Conservation (phyloP, 2,113 vertebrate species). For the Leptocoma aspasia region DNA sequence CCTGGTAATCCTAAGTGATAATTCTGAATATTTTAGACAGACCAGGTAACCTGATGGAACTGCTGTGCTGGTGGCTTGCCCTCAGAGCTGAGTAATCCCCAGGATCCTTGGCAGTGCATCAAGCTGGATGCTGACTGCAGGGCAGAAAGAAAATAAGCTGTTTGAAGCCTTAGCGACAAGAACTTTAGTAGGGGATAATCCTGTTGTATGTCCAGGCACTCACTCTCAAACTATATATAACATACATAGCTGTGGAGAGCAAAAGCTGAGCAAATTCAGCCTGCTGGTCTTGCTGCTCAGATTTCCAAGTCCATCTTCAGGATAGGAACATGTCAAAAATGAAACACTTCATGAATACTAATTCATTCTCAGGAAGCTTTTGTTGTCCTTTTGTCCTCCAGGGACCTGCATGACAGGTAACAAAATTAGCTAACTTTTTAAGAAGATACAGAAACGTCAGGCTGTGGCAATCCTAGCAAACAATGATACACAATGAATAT, state of each 20-base stretch:
- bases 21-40: neutral
- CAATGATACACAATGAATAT: accelerated
- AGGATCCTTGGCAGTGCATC: neutral
- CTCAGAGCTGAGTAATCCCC: neutral
- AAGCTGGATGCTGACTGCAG: neutral
- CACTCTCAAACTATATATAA: neutral
- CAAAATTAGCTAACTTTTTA: neutral
- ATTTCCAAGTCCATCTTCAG: neutral
- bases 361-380: neutral
- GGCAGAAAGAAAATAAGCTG: neutral
- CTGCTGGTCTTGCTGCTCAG: neutral
- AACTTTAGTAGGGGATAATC: neutral
- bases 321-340: neutral
- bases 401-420: neutral
- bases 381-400: neutral
- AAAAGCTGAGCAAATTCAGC: neutral
- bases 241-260: neutral
- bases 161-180: neutral
- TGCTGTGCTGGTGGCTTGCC: neutral
- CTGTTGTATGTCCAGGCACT: neutral
- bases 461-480: neutral
- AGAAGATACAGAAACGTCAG: neutral
- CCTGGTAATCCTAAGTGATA: neutral
- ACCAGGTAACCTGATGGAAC: neutral
- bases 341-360: neutral